phyloP scores from a whole-genome alignment of 2,797 vertebrate species.

The Malacoctenus gilli region DNA sequence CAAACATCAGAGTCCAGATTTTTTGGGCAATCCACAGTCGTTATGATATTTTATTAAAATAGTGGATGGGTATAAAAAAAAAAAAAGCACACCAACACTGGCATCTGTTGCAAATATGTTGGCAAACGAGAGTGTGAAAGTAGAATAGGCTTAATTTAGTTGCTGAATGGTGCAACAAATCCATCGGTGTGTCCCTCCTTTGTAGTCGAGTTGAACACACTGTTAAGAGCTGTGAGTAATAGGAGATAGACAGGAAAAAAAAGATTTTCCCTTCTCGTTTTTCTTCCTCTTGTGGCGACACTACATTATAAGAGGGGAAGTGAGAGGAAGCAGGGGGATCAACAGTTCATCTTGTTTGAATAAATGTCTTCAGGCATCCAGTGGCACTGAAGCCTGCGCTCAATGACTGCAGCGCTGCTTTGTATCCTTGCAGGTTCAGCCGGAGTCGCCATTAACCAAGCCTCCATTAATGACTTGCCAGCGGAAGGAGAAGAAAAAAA shows the following conservation, averaged over 20 bases:
- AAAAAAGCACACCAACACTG: too few species aligned
- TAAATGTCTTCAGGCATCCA: conserved; percentile 63
- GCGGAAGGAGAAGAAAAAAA: conserved; percentile 31
- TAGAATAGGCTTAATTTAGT: conserved; percentile 6
- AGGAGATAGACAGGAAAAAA: conserved; percentile 30
- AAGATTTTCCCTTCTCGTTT: conserved; percentile 26
- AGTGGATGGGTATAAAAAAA: neutral
- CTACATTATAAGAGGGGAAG: conserved; percentile 41
- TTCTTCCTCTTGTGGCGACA: conserved; percentile 31
- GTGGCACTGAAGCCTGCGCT: conserved; percentile 40
- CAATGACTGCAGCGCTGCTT: conserved; percentile 22
- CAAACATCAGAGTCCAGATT: neutral
- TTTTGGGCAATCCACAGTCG: neutral
- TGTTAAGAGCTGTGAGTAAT: conserved; percentile 22
- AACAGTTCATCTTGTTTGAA: conserved; percentile 69
- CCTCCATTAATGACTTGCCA: conserved; percentile 43
- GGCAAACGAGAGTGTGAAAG: neutral
- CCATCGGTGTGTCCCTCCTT: conserved; percentile 3
- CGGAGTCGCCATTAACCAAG: conserved; percentile 49
- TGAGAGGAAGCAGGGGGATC: conserved; percentile 30
- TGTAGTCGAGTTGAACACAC: conserved; percentile 23
- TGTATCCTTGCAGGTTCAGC: conserved; percentile 48
- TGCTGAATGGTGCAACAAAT: too few species aligned
- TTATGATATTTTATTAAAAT: neutral
- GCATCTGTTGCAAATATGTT: too few species aligned